phyloP scores from a whole-genome alignment of 2,888 invertebrate genomes.

The Leptopilina syphax region DNA sequence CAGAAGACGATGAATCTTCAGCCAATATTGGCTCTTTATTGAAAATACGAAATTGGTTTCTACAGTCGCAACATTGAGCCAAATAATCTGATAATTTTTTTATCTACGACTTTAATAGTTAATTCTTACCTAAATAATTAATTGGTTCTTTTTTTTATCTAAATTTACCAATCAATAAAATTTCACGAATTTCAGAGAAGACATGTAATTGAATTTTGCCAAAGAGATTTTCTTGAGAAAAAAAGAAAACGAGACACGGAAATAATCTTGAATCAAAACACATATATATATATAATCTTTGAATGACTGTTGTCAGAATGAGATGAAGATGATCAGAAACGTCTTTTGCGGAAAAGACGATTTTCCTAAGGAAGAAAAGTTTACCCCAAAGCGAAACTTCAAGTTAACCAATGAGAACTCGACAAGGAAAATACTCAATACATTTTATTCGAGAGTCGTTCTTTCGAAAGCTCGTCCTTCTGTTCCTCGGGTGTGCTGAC shows the following conservation, averaged over 20 bases:
- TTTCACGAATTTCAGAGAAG: no score
- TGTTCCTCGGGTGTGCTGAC: constrained; percentile 66
- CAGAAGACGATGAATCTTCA: no score
- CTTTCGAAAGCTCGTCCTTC: constrained; percentile 61
- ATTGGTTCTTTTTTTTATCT: no score
- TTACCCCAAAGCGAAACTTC: constrained; percentile 50
- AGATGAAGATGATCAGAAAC: background rate
- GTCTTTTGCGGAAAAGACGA: constrained; percentile 8
- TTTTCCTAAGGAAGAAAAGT: constrained; percentile 25
- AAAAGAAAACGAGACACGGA: background rate
- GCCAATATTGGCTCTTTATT: no score
- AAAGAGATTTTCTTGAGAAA: background rate
- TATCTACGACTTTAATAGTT: no score
- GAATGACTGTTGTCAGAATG: constrained; percentile 4
- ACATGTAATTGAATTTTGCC: background rate
- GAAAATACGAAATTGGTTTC: no score
- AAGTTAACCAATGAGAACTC: constrained; percentile 64
- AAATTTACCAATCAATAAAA: no score
- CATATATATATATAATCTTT: background rate
- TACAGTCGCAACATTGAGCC: no score
- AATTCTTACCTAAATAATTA: no score
- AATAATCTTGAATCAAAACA: background rate
- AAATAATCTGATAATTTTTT: no score
- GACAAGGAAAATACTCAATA: constrained; percentile 70
- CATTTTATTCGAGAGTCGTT: constrained; percentile 71